A percentile compares a stretch with the other conserved stretches of the same genome.
Conservation (phyloP, 2,113 vertebrate species). For the Eudyptes chrysolophus region DNA sequence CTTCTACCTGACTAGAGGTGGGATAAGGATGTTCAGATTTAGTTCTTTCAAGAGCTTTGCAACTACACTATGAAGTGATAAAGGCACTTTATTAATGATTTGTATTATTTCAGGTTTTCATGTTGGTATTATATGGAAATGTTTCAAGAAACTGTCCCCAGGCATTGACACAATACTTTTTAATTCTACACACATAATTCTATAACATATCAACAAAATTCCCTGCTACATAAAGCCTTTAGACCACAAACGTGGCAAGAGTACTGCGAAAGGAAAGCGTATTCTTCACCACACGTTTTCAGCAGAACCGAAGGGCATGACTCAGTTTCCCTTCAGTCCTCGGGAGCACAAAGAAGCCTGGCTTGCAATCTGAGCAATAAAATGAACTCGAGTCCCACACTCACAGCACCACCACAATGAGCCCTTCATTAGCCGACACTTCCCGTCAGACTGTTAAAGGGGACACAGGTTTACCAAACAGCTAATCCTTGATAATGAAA, state of each 20-base stretch:
- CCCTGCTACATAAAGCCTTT: not conserved
- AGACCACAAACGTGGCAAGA: not conserved
- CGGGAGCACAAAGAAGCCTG: not conserved
- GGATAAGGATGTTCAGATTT: not conserved
- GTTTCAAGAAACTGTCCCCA: not conserved
- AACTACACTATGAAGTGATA: not conserved
- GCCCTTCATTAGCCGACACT: slow-evolving; percentile 45
- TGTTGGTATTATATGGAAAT: not conserved
- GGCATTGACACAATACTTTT: not conserved
- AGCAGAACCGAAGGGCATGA: not conserved
- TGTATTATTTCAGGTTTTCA: not conserved
- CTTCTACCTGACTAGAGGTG: not conserved
- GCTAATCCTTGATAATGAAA: slow-evolving; percentile 64
- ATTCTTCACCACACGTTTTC: not conserved
- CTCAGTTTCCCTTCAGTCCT: slow-evolving; percentile 19
- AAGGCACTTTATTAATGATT: not conserved
- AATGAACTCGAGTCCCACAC: slow-evolving; percentile 6
- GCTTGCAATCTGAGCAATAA: not conserved
- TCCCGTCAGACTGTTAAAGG: slow-evolving; percentile 31
- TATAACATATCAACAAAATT: not conserved
- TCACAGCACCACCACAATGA: slow-evolving; percentile 41
- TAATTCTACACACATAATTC: not conserved
- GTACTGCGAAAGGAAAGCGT: not conserved
- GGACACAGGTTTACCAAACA: slow-evolving; percentile 63
- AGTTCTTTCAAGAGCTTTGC: not conserved